Evolutionary conservation across 2,888 invertebrate species (phyloP).

Genomic region (Suillia variegata): DNA sequence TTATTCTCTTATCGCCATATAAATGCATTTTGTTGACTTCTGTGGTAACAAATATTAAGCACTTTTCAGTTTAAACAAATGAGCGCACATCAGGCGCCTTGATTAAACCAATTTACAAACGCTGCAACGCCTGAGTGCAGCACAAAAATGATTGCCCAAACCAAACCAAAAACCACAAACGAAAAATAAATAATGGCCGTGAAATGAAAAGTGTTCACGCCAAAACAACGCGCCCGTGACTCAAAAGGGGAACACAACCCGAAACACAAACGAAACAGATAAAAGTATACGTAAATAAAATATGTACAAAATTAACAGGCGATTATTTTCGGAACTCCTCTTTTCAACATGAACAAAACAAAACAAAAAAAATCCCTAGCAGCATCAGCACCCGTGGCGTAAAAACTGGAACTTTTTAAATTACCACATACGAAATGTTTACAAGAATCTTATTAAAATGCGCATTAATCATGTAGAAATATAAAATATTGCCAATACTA

Average conservation of each 20-base stretch:
- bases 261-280: background rate
- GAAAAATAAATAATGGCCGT: constrained; percentile 18
- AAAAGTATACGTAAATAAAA: background rate
- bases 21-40: background rate
- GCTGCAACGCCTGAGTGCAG: background rate
- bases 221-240: background rate
- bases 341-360: constrained; percentile 37
- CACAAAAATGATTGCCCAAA: background rate
- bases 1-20: constrained; percentile 10
- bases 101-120: constrained; percentile 25
- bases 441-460: constrained; percentile 58
- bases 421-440: constrained; percentile 33
- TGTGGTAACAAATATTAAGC: too few species aligned
- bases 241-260: background rate
- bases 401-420: constrained; percentile 15
- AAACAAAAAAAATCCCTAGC: constrained; percentile 13
- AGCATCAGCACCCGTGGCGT: constrained; percentile 32
- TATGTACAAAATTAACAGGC: constrained; percentile 46
- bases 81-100: constrained; percentile 19
- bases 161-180: background rate
- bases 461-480: constrained; percentile 50
- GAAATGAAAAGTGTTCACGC: constrained; percentile 21
- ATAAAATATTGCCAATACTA: constrained; percentile 14
- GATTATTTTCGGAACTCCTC: constrained; percentile 44
- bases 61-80: constrained; percentile 16